Evolutionary conservation across 2,113 vertebrate species (phyloP).

Genomic region (Scophthalmus maximus): DNA sequence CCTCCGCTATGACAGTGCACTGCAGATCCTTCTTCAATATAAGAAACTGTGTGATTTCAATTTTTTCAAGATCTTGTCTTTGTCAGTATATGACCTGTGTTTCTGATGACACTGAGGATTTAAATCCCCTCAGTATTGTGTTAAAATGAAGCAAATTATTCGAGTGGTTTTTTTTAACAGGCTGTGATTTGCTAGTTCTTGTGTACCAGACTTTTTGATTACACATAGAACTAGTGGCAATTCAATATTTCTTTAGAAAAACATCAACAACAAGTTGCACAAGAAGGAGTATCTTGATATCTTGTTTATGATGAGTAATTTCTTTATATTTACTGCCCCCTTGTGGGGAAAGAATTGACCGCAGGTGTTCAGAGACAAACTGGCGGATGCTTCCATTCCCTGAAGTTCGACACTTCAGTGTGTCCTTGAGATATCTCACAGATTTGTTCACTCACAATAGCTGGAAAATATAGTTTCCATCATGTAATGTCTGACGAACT

Average conservation of each 20-base stretch:
- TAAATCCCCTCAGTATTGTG: too few relatives aligned
- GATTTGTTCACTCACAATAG: constrained; percentile 61
- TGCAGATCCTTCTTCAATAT: not conserved
- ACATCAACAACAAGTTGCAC: not conserved
- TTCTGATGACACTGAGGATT: too few relatives aligned
- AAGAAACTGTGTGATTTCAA: not conserved
- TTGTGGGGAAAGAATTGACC: constrained; percentile 49
- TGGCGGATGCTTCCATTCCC: not conserved
- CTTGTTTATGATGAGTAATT: not conserved
- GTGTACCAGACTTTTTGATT: too few relatives aligned
- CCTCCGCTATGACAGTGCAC: not conserved
- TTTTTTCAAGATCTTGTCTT: too few relatives aligned
- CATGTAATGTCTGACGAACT: constrained; percentile 7
- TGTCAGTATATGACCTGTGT: too few relatives aligned
- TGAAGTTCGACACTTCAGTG: constrained; percentile 37
- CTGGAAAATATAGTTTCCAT: constrained; percentile 39
- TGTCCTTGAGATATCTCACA: constrained; percentile 65
- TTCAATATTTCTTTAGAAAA: not conserved
- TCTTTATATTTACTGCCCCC: constrained; percentile 65
- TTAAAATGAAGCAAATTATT: too few relatives aligned
- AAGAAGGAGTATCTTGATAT: not conserved
- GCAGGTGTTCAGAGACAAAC: not conserved
- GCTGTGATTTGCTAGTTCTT: too few relatives aligned
- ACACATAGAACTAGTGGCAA: too few relatives aligned
- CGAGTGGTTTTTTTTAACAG: too few relatives aligned